phyloP scores from a whole-genome alignment of 2,888 invertebrate species.

The Prosapia bicincta region DNA sequence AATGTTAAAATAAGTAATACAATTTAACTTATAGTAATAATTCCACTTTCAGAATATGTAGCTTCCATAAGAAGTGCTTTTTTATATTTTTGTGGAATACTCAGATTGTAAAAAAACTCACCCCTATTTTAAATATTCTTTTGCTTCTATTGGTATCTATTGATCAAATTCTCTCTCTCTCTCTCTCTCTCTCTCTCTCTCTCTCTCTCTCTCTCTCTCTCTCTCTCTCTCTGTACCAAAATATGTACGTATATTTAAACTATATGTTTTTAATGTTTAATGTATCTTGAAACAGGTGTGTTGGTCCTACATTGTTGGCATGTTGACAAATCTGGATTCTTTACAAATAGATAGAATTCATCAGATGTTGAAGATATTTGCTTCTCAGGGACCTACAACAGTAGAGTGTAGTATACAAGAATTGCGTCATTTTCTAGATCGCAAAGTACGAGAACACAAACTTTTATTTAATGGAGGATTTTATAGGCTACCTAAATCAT shows the following conservation, averaged over 20 bases:
- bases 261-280: constrained; percentile 7
- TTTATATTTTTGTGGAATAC: not conserved
- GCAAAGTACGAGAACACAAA: constrained; percentile 89
- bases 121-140: not conserved
- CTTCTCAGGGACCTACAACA: constrained; percentile 82
- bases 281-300: constrained; percentile 58
- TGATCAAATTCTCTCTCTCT: no score
- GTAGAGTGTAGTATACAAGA: constrained; percentile 88
- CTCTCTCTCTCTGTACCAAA: no score
- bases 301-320: constrained; percentile 96
- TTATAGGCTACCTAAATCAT: constrained; percentile 75
- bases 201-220: no score
- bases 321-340: constrained; percentile 92
- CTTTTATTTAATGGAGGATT: constrained; percentile 80
- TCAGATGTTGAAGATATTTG: constrained; percentile 96
- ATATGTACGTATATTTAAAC: constrained; percentile 9
- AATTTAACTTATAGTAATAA: no score
- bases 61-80: no score
- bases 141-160: no score
- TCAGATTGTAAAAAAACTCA: no score
- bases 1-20: no score
- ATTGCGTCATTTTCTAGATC: constrained; percentile 82
- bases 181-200: no score
- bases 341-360: constrained; percentile 89
- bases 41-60: no score